phyloP scores from a whole-genome alignment of 2,797 vertebrate genomes.

The Acanthiza pusilla region DNA sequence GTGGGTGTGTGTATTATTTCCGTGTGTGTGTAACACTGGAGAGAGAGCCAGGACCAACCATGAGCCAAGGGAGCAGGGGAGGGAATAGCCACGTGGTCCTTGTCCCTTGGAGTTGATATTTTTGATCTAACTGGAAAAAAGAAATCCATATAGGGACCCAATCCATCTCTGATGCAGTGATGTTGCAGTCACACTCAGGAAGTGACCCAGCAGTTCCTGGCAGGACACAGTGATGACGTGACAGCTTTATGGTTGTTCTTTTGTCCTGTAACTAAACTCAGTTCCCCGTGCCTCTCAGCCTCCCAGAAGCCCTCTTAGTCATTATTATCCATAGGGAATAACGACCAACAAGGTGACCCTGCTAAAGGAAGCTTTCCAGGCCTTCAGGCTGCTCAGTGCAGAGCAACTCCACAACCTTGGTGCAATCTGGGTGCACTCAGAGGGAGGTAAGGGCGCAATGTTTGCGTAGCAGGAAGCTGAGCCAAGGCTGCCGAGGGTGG shows the following conservation, averaged over 20 bases:
- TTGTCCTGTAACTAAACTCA: not conserved
- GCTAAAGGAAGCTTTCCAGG: not conserved
- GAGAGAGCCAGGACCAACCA: not conserved
- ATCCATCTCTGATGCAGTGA: not conserved
- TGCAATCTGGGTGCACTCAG: rapidly evolving
- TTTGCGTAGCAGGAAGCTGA: not conserved
- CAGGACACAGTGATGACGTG: not conserved
- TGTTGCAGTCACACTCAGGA: not conserved
- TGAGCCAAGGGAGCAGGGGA: not conserved
- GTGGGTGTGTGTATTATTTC: not conserved
- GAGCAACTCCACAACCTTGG: rapidly evolving
- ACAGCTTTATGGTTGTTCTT: not conserved
- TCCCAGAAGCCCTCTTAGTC: not conserved
- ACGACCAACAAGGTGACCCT: not conserved
- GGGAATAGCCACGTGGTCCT: not conserved
- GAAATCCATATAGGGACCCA: not conserved
- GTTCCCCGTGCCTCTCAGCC: not conserved
- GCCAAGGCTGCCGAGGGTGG: not conserved
- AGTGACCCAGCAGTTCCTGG: not conserved
- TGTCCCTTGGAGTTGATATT: not conserved
- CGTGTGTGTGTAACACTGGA: not conserved
- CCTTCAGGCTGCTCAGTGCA: not conserved
- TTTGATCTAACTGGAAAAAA: not conserved
- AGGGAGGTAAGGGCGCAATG: not conserved
- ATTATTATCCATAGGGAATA: not conserved